Evolutionary conservation across 1,140 invertebrate genomes (phyloP).

Genomic region (Aphidius gifuensis): DNA sequence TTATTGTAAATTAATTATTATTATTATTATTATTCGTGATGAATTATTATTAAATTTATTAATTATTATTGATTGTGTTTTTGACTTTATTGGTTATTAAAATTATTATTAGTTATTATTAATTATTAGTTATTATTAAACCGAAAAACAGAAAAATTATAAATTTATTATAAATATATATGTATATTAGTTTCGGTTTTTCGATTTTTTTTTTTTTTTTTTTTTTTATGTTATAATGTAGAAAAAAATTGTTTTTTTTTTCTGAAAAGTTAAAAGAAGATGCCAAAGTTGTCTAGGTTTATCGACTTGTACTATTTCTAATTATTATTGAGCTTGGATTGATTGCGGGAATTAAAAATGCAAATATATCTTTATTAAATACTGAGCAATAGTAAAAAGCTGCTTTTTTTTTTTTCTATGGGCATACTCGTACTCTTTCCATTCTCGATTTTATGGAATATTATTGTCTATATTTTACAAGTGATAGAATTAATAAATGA

Average conservation of each 20-base stretch:
- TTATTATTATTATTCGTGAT: constrained; percentile 35
- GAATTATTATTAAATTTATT: constrained; percentile 37
- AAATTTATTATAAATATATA: constrained; percentile 11
- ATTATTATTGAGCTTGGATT: constrained; percentile 29
- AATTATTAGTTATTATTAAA: constrained; percentile 37
- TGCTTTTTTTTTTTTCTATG: too few relatives aligned
- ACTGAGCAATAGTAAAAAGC: background rate
- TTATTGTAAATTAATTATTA: constrained; percentile 43
- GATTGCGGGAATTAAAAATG: constrained; percentile 14
- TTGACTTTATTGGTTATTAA: constrained; percentile 34
- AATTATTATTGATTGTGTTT: constrained; percentile 32
- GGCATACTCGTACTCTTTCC: too few relatives aligned
- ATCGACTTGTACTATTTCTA: constrained; percentile 31
- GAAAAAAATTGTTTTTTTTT: constrained; percentile 31
- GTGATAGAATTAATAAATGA: too few relatives aligned
- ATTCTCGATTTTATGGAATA: too few relatives aligned
- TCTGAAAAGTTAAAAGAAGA: constrained; percentile 48
- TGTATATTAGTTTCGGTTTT: constrained; percentile 35
- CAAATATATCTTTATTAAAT: too few relatives aligned
- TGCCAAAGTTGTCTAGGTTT: constrained; percentile 57
- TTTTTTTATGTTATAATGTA: constrained; percentile 29
- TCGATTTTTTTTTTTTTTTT: constrained; percentile 35
- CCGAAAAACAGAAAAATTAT: constrained; percentile 12
- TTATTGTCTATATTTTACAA: too few relatives aligned
- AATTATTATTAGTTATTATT: constrained; percentile 27